phyloP scores from a whole-genome alignment of 2,797 vertebrate species.

The Cryptoprocta ferox region DNA sequence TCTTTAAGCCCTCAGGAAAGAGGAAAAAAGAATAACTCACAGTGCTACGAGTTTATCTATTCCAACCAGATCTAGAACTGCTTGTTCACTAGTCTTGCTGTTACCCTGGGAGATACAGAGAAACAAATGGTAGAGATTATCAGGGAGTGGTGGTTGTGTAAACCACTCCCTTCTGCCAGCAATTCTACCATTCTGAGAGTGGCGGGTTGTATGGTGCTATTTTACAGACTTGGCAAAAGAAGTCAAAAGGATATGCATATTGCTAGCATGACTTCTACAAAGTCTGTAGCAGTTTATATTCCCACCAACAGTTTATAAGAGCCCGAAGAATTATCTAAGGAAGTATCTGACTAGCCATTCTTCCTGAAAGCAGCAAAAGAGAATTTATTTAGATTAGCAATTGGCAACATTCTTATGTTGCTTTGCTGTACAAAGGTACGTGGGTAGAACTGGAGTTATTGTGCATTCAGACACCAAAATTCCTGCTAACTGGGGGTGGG shows the following conservation, averaged over 20 bases:
- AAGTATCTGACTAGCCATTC: neutral
- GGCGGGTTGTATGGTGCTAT: neutral
- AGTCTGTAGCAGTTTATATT: constrained; percentile 28
- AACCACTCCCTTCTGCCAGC: neutral
- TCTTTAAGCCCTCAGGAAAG: neutral
- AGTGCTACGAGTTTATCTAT: neutral
- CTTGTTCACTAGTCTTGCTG: neutral
- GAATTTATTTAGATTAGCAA: constrained; percentile 23
- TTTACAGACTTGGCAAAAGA: neutral
- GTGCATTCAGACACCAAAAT: constrained; percentile 42
- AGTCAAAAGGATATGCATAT: neutral
- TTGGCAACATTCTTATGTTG: neutral
- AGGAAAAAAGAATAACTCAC: neutral
- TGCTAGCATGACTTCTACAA: neutral
- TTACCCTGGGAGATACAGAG: neutral
- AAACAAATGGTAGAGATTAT: neutral
- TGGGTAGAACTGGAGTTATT: constrained; percentile 13
- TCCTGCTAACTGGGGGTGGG: constrained; percentile 7
- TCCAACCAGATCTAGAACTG: neutral
- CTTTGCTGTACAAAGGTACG: neutral
- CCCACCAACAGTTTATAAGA: neutral
- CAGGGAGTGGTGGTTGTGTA: neutral
- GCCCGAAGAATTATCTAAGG: constrained; percentile 28
- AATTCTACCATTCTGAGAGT: neutral
- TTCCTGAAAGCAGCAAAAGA: neutral